Evolutionary conservation across 1,140 invertebrate species (phyloP), one percentile per base, ranked within the genome.

Genomic region (Papilio xuthus): DNA sequence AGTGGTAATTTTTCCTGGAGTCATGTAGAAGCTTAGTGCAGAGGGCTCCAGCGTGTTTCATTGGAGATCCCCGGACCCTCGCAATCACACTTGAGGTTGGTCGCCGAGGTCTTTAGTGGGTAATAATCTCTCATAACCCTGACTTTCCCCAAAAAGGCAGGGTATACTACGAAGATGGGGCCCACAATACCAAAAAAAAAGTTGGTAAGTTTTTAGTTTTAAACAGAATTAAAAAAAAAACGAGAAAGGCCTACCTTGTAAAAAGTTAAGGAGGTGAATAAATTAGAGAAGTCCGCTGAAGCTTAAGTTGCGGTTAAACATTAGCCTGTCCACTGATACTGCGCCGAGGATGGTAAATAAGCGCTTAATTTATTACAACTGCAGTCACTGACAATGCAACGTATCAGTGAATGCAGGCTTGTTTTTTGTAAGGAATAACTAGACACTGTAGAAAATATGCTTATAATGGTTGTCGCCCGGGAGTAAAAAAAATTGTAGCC

Each of bases 321-420:
- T 67, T 67, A 67, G 0, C 60, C 60, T 67, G 60, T 67, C 60
- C 60, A 67, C 60, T 28, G 60, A 67, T 67, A 67, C 60, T 67
- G 26, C 60, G 60, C 60, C 13, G 60, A 18, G 60, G 26, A 28
- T 67, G 26, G 60, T 67, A 67, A 67, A 67, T 67, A 67, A 67
- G 60, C 60, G 26, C 13, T 26, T 67, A 67, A 67, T 67, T 67
- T 67, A 67, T 67, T 67, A 67, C 23, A 28, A 67, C 60, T 67
- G 60, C 60, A 67, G 60, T 67, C 60, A 67, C 60, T 67, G 60
- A 67, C 56, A 63, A 67, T 32, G 60, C 60, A 28, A 67, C 60
- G 60, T 67, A 67, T 67, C 13, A 28, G 26, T 67, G 4, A 32
- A 13, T 67, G 26, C 26, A 67, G 60, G 13, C 23, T 28, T 32